phyloP scores from a whole-genome alignment of 2,888 invertebrate genomes.

The Peribatodes rhomboidaria region DNA sequence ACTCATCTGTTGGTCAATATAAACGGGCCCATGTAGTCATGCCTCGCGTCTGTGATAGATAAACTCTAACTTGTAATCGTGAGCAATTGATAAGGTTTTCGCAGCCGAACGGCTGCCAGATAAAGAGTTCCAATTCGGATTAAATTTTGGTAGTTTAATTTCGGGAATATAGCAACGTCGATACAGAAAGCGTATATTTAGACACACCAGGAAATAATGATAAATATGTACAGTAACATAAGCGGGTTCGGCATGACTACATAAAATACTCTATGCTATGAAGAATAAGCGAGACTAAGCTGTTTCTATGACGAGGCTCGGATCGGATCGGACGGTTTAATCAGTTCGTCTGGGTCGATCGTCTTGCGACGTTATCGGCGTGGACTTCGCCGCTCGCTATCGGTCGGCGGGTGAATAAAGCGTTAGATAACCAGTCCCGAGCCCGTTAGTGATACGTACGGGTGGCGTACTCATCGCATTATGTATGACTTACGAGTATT shows the following conservation, averaged over 20 bases:
- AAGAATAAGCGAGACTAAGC: conserved; percentile 2
- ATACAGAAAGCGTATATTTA: conserved; percentile 13
- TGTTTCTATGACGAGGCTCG: conserved; percentile 2
- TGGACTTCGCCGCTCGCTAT: conserved; percentile 15
- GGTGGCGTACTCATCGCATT: background rate
- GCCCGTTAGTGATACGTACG: background rate
- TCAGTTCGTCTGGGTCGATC: conserved; percentile 12
- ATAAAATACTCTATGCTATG: background rate
- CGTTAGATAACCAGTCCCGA: conserved; percentile 1
- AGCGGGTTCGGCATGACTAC: conserved; percentile 41
- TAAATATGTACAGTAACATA: conserved; percentile 12
- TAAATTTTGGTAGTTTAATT: conserved; percentile 9
- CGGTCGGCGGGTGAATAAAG: conserved; percentile 12
- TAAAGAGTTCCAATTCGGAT: conserved; percentile 16
- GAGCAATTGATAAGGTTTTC: conserved; percentile 30
- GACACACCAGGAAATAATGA: conserved; percentile 6
- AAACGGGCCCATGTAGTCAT: conserved; percentile 61
- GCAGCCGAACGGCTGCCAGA: conserved; percentile 24
- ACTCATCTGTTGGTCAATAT: conserved; percentile 64
- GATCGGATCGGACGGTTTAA: background rate
- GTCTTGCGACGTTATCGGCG: conserved; percentile 10
- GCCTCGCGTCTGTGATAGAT: conserved; percentile 46
- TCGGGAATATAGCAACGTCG: conserved; percentile 27
- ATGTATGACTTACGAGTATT: background rate
- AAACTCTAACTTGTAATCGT: conserved; percentile 40